Percentiles rank a stretch among this genome's conserved stretches.
Evolutionary conservation across 2,797 vertebrate species (phyloP).

Genomic region (Melanotaenia maccullochi): DNA sequence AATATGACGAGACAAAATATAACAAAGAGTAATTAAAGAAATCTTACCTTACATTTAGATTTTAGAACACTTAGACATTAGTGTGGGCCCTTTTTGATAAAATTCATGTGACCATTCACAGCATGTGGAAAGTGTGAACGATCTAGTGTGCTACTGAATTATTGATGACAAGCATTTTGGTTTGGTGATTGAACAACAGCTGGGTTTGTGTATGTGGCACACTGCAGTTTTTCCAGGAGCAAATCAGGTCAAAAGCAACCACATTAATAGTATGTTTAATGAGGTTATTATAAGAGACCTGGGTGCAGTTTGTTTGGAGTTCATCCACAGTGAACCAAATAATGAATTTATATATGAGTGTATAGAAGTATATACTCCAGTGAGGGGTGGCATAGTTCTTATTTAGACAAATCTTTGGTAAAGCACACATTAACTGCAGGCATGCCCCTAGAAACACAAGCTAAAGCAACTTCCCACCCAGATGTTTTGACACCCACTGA

Average conservation of each 20-base stretch:
- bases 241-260: slow-evolving; percentile 16
- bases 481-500: slow-evolving; percentile 44
- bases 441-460: slow-evolving; percentile 30
- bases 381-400: slow-evolving; percentile 66
- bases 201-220: neutral
- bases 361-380: slow-evolving; percentile 76
- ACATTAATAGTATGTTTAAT: slow-evolving; percentile 17
- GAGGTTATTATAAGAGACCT: slow-evolving; percentile 12
- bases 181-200: slow-evolving; percentile 12
- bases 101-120: slow-evolving; percentile 13
- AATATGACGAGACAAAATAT: neutral
- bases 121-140: slow-evolving; percentile 20
- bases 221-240: slow-evolving; percentile 19
- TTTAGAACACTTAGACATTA: neutral
- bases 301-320: slow-evolving; percentile 4
- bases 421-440: slow-evolving; percentile 77
- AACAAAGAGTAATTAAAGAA: neutral
- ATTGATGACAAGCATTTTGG: slow-evolving; percentile 37
- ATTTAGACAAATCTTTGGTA: slow-evolving; percentile 49
- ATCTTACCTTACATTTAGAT: slow-evolving; percentile 1
- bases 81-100: neutral
- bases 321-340: slow-evolving; percentile 30
- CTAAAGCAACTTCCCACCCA: slow-evolving; percentile 40
- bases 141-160: slow-evolving; percentile 17
- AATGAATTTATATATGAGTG: slow-evolving; percentile 64